Base-by-base conservation (phyloP, 2,888 invertebrate species). In the Parnassius smintheus region DNA sequence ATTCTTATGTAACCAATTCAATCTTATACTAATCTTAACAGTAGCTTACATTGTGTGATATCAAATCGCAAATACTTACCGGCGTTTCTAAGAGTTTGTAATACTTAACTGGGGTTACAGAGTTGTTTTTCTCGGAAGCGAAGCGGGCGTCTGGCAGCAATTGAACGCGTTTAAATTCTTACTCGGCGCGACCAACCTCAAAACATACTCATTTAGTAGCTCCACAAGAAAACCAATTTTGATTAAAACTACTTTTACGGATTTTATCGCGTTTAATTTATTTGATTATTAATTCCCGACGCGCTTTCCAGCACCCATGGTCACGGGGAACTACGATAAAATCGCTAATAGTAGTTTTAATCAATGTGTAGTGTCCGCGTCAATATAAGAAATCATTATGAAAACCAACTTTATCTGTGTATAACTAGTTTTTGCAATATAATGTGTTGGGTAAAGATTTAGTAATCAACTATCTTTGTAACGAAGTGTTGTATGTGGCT, bases 101-200 rank as follows among this genome's bases (percentile, higher is more conserved):
- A 70, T 66, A 60, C 68, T 69, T 71, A 71, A 72, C 70, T 73
- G 71, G 72, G 69, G 74, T 69, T 72, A 68, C 69, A 74, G 71
- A 72, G 66, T 64, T 67, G 68, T 69, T 72, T 76, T 82, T 84
- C 85, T 81, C 65, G 72, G 85, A 85, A 85, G 69, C 68, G 72
- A 70, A 63, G 72, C 72, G 71, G 69, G 72, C 73, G 77, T 76
- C 76, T 74, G 75, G 71, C 75, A 66, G 65, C 63, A 65, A 57
- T 61, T 55, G 62, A 65, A 67, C 59, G 49, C 62, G 62, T 68
- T 68, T 65, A 61, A 66, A 69, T 69, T 50, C 46, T 42, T 52
- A 59, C 52, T 61, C 53, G 7, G 61, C 54, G 50, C 41, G 42
- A 49, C 35, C 35, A 35, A 35, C 4, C 35, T 35, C 35, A 35